Evolutionary conservation across 2,113 vertebrate genomes (phyloP).

Genomic region (Diglossa brunneiventris): DNA sequence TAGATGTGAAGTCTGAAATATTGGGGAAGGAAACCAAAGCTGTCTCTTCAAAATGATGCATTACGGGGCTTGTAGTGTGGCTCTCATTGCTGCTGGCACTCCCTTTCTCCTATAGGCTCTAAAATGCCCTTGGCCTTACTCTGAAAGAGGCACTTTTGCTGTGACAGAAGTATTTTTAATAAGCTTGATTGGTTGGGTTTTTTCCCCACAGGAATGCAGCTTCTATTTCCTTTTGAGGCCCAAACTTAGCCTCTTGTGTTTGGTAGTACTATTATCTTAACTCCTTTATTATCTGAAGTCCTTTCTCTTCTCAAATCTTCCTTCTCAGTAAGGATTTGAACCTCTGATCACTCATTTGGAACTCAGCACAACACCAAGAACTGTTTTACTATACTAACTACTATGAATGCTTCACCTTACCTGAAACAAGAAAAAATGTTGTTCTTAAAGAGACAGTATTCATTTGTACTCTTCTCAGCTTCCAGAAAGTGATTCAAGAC

Average conservation of each 20-base stretch:
- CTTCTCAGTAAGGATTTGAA: not conserved
- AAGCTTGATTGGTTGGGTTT: not conserved
- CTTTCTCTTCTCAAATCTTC: no score
- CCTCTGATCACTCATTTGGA: not conserved
- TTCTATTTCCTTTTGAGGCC: not conserved
- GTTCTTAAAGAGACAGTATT: not conserved
- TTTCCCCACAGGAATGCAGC: not conserved
- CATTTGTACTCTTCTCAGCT: not conserved
- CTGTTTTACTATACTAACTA: not conserved
- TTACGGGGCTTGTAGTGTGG: not conserved
- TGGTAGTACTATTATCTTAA: not conserved
- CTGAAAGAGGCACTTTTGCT: not conserved
- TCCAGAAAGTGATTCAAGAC: not conserved
- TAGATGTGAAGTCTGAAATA: not conserved
- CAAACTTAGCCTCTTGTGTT: not conserved
- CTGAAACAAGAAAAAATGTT: not conserved
- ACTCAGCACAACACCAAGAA: not conserved
- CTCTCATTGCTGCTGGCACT: not conserved
- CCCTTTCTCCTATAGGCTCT: not conserved
- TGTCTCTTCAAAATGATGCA: fast-evolving
- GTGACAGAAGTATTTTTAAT: not conserved
- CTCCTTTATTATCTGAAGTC: not conserved
- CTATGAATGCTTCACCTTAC: not conserved
- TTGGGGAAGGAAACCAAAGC: not conserved
- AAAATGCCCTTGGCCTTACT: not conserved